These are phyloP conservation scores for Danio tinwini DNA, from an alignment of 2,797 vertebrate genomes.

Conservation along the genomic window DNA sequence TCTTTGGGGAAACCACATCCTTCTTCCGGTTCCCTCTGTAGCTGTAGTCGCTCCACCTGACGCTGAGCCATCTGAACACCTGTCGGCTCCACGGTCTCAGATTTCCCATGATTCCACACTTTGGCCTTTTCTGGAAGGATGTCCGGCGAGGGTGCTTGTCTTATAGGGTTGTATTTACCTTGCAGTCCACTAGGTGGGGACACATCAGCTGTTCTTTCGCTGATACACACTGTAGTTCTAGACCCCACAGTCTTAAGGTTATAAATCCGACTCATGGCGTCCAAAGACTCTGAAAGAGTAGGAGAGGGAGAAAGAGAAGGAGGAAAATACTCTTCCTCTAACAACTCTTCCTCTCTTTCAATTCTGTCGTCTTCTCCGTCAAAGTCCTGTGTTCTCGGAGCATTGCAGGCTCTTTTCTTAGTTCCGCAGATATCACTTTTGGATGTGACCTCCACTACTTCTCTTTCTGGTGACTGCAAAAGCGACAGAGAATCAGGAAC, in stretches of 20 bases:
- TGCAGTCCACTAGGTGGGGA: conserved; percentile 43
- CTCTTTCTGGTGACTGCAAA: conserved; percentile 70
- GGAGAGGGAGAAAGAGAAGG: conserved; percentile 57
- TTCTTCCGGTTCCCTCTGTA: conserved; percentile 72
- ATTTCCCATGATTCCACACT: conserved; percentile 45
- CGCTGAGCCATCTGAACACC: conserved; percentile 73
- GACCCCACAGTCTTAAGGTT: conserved; percentile 74
- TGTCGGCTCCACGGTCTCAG: conserved; percentile 64
- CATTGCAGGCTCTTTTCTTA: conserved; percentile 43
- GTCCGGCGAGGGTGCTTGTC: background rate
- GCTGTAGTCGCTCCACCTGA: conserved; percentile 77
- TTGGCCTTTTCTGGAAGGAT: conserved; percentile 23
- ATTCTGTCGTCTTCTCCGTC: conserved; percentile 56
- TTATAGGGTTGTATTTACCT: conserved; percentile 55
- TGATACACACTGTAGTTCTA: conserved; percentile 70
- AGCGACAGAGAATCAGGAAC: conserved; percentile 67
- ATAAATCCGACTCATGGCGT: conserved; percentile 81
- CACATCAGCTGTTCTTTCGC: conserved; percentile 68
- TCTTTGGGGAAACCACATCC: conserved; percentile 48
- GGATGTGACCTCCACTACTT: conserved; percentile 41
- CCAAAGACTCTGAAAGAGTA: conserved; percentile 64
- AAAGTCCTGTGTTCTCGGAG: conserved; percentile 40
- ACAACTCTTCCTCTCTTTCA: conserved; percentile 61
- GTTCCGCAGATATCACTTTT: conserved; percentile 54
- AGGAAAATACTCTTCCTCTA: conserved; percentile 51